Percentiles rank a stretch among this genome's conserved stretches.
These are phyloP conservation scores for Vespertilio murinus DNA, from an alignment of 2,797 vertebrate species.

Conservation along the genomic window DNA sequence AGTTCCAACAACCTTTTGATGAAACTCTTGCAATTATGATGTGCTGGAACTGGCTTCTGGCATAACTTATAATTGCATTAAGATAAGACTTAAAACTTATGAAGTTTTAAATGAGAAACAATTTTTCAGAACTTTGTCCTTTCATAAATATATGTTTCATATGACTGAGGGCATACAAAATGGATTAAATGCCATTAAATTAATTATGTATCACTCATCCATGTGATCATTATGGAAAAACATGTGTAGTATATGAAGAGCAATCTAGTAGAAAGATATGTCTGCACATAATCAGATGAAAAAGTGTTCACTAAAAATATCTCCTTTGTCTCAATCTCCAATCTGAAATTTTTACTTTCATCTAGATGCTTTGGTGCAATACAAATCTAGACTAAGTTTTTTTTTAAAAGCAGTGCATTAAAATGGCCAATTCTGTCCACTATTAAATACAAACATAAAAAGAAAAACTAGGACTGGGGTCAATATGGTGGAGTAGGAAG, in stretches of 20 bases:
- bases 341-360: background rate
- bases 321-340: background rate
- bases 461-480: background rate
- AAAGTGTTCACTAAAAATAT: background rate
- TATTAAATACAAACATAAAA: constrained; percentile 20
- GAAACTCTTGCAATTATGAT: too few relatives aligned
- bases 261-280: background rate
- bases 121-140: background rate
- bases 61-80: background rate
- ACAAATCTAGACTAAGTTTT: background rate
- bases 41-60: too few relatives aligned
- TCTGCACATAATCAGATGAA: background rate
- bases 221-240: background rate
- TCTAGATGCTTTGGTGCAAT: background rate
- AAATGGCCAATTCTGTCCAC: background rate
- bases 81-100: constrained; percentile 11
- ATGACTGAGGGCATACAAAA: background rate
- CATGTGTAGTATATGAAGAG: background rate
- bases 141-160: constrained; percentile 8
- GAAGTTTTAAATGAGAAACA: constrained; percentile 27
- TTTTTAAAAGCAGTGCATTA: background rate
- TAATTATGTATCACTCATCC: constrained; percentile 4
- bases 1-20: too few relatives aligned
- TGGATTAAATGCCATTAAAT: background rate
- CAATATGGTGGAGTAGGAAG: background rate